Evolutionary conservation across 2,113 vertebrate genomes (phyloP), one percentile per base, ranked within the genome.

Genomic region (Pseudonaja textilis): DNA sequence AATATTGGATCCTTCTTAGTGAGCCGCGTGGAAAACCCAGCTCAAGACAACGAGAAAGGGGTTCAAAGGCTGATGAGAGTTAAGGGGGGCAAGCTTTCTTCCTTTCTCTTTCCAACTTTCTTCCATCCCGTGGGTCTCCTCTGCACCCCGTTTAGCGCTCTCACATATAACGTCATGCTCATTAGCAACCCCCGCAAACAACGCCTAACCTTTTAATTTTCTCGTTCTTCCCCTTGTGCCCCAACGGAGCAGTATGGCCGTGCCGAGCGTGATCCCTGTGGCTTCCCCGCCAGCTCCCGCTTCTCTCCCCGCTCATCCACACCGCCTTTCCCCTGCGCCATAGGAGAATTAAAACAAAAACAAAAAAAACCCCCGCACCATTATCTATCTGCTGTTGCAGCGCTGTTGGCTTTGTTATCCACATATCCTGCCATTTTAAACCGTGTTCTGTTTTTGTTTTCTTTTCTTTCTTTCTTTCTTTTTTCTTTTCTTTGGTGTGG

Each of bases 341-440:
- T 96, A 96, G 96, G 93, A 95, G 95, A 95, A 88, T 95, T 92
- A 55, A 39, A 64, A 29, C 12, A 29, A 64, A 5, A 34, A 64
- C 12, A 29, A 12, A 64, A 5, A n/a, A 69, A 59, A 57, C 42
- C 5, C 23, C 25, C 5, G 4, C 61, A 92, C 91, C 95, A 61
- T 95, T 96, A 96, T 94, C 95, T 96, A 96, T 94, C 95, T 92
- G 92, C 96, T 87, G 34, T 95, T 93, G 96, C 97, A 92, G 94
- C 93, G 92, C 95, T 94, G 94, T 95, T 94, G 95, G 96, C 94
- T 95, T 93, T 42, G 95, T 42, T 91, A 95, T 23, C 93, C 91
- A 97, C 96, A 96, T 97, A 93, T 96, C 96, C 93, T 94, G 97
- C 97, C 92, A 89, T 94, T 91, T 93, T 96, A 95, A 81, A 96